These are phyloP conservation scores for Dendrolimus pini DNA, from an alignment of 2,888 invertebrate species.

Conservation along the genomic window DNA sequence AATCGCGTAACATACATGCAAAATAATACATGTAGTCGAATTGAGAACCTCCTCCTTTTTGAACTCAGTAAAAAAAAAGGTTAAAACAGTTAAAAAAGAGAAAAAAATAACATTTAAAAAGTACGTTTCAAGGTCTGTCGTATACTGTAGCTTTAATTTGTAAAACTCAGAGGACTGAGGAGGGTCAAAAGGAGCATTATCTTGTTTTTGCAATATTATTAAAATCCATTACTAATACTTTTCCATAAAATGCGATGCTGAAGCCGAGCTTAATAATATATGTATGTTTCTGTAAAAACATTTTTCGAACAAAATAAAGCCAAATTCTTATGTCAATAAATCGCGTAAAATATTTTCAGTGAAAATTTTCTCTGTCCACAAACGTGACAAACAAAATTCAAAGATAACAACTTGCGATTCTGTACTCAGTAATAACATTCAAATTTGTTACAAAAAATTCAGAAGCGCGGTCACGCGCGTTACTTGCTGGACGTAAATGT, in stretches of 20 bases:
- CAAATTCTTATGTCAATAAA: not conserved
- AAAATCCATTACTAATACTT: not conserved
- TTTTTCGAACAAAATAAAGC: not conserved
- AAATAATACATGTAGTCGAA: too few relatives aligned
- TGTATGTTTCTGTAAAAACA: not conserved
- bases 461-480: too few relatives aligned
- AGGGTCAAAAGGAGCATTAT: not conserved
- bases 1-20: too few relatives aligned
- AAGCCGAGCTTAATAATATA: not conserved
- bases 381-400: too few relatives aligned
- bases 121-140: not conserved
- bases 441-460: too few relatives aligned
- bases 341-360: not conserved
- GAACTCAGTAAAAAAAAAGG: too few relatives aligned
- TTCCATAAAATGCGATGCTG: not conserved
- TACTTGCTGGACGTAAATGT: too few relatives aligned
- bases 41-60: too few relatives aligned
- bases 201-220: not conserved
- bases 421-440: too few relatives aligned
- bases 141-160: not conserved
- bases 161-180: not conserved
- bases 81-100: too few relatives aligned
- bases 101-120: not conserved
- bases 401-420: too few relatives aligned
- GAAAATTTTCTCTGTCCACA: not conserved